These are phyloP conservation scores for Lota lota DNA, from an alignment of 2,113 vertebrate species.

Conservation along the genomic window DNA sequence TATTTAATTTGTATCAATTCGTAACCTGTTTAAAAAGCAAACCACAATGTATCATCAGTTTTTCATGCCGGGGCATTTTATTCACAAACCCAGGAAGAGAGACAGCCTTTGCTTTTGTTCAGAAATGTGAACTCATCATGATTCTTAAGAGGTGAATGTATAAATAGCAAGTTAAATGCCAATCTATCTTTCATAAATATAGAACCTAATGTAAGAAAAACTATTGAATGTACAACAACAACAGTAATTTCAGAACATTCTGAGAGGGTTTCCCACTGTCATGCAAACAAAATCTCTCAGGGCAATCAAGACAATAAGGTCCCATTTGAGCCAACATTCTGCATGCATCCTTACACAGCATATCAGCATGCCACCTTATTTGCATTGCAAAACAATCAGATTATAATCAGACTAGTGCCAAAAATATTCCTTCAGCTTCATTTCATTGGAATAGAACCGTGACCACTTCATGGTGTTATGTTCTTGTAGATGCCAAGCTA, in stretches of 20 bases:
- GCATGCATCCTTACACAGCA: constrained; percentile 37
- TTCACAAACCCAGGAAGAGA: constrained; percentile 42
- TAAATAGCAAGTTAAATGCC: constrained; percentile 45
- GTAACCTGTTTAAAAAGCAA: constrained; percentile 16
- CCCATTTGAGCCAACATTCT: constrained; percentile 30
- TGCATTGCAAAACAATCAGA: constrained; percentile 5
- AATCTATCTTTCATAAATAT: constrained; percentile 47
- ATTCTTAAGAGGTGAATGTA: constrained; percentile 27
- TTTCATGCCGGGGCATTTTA: constrained; percentile 42
- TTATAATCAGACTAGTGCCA: constrained; percentile 3
- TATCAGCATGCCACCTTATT: constrained; percentile 34
- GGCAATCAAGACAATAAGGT: constrained; percentile 51
- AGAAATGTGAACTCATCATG: constrained; percentile 19
- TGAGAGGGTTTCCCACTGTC: constrained; percentile 17
- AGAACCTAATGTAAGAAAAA: constrained; percentile 47
- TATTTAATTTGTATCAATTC: no score
- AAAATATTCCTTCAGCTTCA: constrained; percentile 1
- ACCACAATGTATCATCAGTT: constrained; percentile 20
- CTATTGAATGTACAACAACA: constrained; percentile 31
- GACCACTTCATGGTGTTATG: background rate
- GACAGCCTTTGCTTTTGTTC: background rate
- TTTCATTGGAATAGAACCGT: constrained; percentile 6
- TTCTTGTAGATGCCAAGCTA: background rate
- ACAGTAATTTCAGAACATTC: constrained; percentile 23
- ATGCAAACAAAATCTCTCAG: constrained; percentile 62